Percentiles rank a stretch among this genome's conserved stretches.
Evolutionary conservation across 2,113 vertebrate species (phyloP).

Genomic region (Bambusicola thoracicus): DNA sequence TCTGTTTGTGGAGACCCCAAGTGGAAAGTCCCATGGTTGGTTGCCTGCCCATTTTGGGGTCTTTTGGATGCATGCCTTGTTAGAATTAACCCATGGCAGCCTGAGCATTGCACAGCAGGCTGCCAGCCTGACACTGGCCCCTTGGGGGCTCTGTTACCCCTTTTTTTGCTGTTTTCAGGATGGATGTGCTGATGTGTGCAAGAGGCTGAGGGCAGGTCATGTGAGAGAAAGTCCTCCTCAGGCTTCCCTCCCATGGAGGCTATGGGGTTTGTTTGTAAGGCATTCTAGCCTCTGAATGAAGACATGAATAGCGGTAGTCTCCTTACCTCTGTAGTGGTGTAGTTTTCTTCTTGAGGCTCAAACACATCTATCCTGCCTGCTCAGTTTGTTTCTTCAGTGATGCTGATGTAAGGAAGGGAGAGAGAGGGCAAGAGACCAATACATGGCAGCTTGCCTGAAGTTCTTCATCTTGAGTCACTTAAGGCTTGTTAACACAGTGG

Average conservation of each 20-base stretch:
- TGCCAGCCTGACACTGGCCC: not conserved
- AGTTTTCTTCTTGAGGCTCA: not conserved
- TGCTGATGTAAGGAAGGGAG: not conserved
- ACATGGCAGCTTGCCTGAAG: not conserved
- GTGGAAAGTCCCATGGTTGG: not conserved
- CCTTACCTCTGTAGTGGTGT: not conserved
- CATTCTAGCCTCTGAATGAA: not conserved
- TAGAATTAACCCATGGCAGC: not conserved
- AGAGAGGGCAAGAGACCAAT: not conserved
- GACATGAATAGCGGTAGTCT: not conserved
- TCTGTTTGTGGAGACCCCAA: not conserved
- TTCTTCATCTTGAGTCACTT: not conserved
- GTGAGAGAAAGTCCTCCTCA: accelerated
- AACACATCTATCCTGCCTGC: not conserved
- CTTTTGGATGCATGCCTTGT: accelerated
- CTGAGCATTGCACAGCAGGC: not conserved
- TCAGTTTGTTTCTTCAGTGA: not conserved
- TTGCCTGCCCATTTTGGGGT: not conserved
- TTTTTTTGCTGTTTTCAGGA: not conserved
- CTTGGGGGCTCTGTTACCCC: not conserved
- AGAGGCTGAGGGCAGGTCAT: not conserved
- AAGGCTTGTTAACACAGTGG: not conserved
- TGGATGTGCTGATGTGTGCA: not conserved
- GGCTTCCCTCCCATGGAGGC: not conserved
- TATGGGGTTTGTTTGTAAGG: not conserved